Evolutionary conservation across 2,113 vertebrate genomes (phyloP), one percentile per base, ranked within the genome.

Genomic region (Varanus salvator): DNA sequence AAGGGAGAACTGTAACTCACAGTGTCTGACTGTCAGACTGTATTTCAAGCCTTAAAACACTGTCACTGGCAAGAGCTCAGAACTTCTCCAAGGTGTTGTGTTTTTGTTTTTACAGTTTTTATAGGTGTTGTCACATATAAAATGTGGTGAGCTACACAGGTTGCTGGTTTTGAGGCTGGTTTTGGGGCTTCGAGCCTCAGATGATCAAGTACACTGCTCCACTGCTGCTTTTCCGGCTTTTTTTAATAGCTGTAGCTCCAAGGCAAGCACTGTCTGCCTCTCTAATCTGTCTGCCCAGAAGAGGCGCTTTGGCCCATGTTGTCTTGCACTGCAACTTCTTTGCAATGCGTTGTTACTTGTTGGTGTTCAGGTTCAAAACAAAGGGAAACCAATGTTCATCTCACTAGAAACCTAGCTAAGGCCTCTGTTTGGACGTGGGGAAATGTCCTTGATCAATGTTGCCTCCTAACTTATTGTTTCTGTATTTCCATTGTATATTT

Each of bases 21-120:
- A 72, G 21, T 57, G 66, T 87, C 76, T 93, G 90, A 68, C 87
- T 88, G 81, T 89, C 81, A 84, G 86, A 72, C 74, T 84, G 38
- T 84, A 72, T 90, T 92, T 85, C 84, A 93, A 93, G 94, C 96
- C 96, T 97, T 95, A 95, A 95, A 93, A 91, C 78, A 91, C 89
- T 93, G 93, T 92, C 90, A 83, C 66, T 9, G 8, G 93, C 91
- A 92, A 93, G 88, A 89, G 89, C 88, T 93, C 89, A 90, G 90
- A 96, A 90, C 84, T 94, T 94, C 95, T 94, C 93, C 88, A 94
- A 89, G 69, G 44, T 1, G 1, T 93, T 94, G 44, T 1, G 1
- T 94, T 92, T 91, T 90, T 83, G 17, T 95, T 92, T 90, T 90
- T 84, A 86, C 91, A 92, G 54, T 96, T 85, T 92, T 88, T 52